These are phyloP conservation scores for Drosophila grimshawi DNA, from an alignment of 1,140 invertebrate species.

Conservation along the genomic window DNA sequence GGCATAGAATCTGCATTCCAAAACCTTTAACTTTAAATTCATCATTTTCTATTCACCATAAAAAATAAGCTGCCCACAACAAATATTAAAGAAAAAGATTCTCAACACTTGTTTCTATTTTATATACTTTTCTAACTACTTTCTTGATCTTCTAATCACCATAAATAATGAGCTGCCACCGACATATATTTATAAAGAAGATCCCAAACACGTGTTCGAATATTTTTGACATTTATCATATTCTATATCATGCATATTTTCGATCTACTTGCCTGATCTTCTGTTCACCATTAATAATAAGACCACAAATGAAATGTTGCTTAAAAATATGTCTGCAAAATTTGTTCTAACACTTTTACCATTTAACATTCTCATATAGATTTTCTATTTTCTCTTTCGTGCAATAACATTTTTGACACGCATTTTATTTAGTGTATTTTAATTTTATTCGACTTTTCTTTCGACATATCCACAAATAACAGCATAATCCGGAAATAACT, in stretches of 20 bases:
- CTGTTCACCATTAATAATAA: no score
- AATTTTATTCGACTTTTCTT: constrained; percentile 7
- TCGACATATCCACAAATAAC: constrained; percentile 17
- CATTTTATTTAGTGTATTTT: not conserved
- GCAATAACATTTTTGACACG: constrained; percentile 2
- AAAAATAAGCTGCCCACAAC: no score
- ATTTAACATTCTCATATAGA: not conserved
- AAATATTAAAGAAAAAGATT: not conserved
- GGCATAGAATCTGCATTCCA: not conserved
- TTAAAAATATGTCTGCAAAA: not conserved
- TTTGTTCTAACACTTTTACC: no score
- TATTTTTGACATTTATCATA: not conserved
- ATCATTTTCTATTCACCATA: no score
- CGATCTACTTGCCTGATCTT: no score
- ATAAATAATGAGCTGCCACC: not conserved
- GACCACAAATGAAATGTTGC: no score
- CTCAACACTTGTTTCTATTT: not conserved
- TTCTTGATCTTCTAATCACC: not conserved
- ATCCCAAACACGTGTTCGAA: no score
- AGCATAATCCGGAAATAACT: constrained; percentile 5
- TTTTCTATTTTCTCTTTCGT: not conserved
- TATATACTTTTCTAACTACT: not conserved
- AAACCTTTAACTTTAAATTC: no score
- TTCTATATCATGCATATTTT: no score
- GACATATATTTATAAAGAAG: not conserved